Percentiles rank a stretch among this genome's conserved stretches.
These are phyloP conservation scores for Nemopilema nomurai DNA, from an alignment of 30 jellyfish, hydroid and myxozoan genomes.

Conservation along the genomic window DNA sequence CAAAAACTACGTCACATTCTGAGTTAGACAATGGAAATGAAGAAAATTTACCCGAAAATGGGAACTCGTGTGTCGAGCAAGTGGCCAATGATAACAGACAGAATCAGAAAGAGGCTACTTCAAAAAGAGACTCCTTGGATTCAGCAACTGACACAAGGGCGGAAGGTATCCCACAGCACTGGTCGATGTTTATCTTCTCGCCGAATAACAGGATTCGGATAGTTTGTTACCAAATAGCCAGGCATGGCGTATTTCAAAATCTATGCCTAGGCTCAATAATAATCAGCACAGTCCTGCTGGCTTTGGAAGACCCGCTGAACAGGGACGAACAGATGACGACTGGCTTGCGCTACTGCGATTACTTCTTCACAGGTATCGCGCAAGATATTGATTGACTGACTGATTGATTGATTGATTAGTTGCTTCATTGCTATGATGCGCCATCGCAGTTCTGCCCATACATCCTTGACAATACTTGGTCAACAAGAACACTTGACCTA, in stretches of 20 bases:
- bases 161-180: constrained; percentile 70
- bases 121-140: neutral
- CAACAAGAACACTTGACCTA: no score
- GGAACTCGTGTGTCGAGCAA: no score
- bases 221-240: constrained; percentile 38
- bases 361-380: constrained; percentile 76
- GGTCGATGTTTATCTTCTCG: constrained; percentile 65
- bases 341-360: constrained; percentile 47
- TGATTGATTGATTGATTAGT: no score
- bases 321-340: neutral
- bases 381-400: neutral
- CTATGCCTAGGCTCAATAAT: constrained; percentile 46
- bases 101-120: neutral
- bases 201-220: constrained; percentile 58
- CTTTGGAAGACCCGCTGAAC: constrained; percentile 77
- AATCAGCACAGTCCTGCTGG: constrained; percentile 71
- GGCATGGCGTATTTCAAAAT: constrained; percentile 40
- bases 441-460: no score
- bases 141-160: neutral
- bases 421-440: no score
- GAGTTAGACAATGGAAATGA: neutral
- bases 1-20: neutral
- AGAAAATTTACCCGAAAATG: no score
- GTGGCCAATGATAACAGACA: no score
- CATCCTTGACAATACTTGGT: no score